Evolutionary conservation across 2,797 vertebrate species (phyloP).

Genomic region (Clarias fuscus): DNA sequence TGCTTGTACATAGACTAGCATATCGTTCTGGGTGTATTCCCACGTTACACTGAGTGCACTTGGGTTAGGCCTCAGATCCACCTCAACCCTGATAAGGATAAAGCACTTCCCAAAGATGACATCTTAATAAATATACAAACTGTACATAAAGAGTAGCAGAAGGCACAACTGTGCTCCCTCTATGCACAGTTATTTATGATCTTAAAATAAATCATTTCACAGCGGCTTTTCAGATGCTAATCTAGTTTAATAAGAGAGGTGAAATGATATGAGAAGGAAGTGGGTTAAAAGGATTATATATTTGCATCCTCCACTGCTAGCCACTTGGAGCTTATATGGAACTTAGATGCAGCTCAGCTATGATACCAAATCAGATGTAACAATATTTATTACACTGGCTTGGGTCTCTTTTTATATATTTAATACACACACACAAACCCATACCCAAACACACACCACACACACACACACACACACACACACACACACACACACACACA

Average conservation of each 20-base stretch:
- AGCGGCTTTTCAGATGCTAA: neutral
- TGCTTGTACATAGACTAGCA: neutral
- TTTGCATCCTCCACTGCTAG: slow-evolving; percentile 60
- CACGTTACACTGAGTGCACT: neutral
- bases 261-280: slow-evolving; percentile 46
- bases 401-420: neutral
- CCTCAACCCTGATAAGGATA: neutral
- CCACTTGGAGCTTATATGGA: slow-evolving; percentile 59
- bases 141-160: neutral
- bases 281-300: slow-evolving; percentile 73
- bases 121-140: neutral
- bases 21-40: neutral
- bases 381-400: neutral
- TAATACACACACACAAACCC: no score
- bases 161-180: neutral
- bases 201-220: neutral
- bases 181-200: neutral
- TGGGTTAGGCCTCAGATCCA: neutral
- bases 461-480: no score
- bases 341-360: slow-evolving; percentile 51
- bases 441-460: no score
- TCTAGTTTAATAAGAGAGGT: neutral
- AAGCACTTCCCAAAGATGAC: neutral
- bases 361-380: neutral
- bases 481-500: no score